A percentile compares a stretch with the other conserved stretches of the same genome.
Evolutionary conservation across 2,113 vertebrate species (phyloP).

Genomic region (Cervus canadensis): DNA sequence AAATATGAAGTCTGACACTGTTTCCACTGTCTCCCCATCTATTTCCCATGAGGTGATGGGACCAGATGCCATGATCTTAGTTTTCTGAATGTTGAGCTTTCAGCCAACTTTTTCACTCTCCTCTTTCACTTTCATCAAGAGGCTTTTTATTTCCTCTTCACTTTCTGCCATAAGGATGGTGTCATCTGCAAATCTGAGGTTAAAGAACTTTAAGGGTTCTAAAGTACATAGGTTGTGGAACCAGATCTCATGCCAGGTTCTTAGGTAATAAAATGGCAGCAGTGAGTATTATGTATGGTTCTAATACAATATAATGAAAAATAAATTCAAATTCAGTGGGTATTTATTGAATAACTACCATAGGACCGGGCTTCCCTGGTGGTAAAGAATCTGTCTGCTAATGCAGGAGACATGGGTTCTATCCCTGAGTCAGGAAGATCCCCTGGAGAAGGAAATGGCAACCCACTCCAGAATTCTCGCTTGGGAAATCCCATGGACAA

Average conservation of each 20-base stretch:
- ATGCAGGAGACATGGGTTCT: not conserved
- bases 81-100: too few relatives aligned
- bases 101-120: too few relatives aligned
- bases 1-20: too few relatives aligned
- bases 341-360: not conserved
- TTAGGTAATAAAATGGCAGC: not conserved
- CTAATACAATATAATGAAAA: not conserved
- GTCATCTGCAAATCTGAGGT: not conserved
- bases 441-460: not conserved
- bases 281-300: not conserved
- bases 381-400: not conserved
- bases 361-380: not conserved
- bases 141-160: too few relatives aligned
- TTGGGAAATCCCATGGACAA: not conserved
- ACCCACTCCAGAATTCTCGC: not conserved
- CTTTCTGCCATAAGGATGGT: too few relatives aligned
- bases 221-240: not conserved
- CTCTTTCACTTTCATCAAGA: too few relatives aligned
- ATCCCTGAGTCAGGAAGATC: not conserved
- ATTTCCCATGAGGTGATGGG: too few relatives aligned
- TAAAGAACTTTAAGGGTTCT: not conserved
- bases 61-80: too few relatives aligned
- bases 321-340: not conserved
- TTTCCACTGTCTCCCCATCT: too few relatives aligned
- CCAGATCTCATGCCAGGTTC: not conserved